Base-by-base conservation (phyloP, 1,140 invertebrate species). In the Adelges cooleyi region DNA sequence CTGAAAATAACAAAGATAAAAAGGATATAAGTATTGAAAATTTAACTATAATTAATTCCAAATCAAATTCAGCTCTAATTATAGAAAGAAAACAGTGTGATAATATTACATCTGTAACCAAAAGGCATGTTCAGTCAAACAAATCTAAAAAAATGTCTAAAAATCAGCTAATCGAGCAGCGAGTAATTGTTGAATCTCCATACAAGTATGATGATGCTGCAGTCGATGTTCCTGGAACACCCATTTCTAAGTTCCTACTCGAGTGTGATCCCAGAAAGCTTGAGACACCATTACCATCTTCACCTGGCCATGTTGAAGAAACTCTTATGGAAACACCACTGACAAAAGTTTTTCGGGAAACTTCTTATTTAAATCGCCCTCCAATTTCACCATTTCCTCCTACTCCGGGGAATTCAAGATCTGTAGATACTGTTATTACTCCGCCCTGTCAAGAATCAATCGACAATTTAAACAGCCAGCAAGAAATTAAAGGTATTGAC, bases 361-460 rank as follows among this genome's bases (percentile, higher is more conserved):
- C 54, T 2, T 62, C 54, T 27, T 46, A 62, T 46, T 46, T 62
- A 46, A 62, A 62, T 48, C 42, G 54, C 15, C 54, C 54, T 1
- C 54, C 40, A 15, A 62, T 62, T 29, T 62, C 54, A 11, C 54
- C 54, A 62, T 46, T 62, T 62, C 54, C 54, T 33, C 54, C 54
- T 46, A 62, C 54, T 18, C 54, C 54, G 9, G 54, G 54, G 15
- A 62, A 62, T 62, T 62, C 54, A 29, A 62, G 23, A 17, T 62
- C 54, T 15, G 2, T 46, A 18, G 54, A 62, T 62, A 62, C 54
- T 13, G 29, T 62, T 10, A 20, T 46, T 18, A n/a, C 18, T 27
- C 25, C n/a, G 15, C 15, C 54, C 3, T 25, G 44, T 18, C 40
- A 29, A 29, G 54, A 46, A 46, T 6, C 8, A 25, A 6, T 18